These are phyloP conservation scores for Notarius lentiginosus DNA, from an alignment of 2,113 vertebrate genomes.

Conservation along the genomic window DNA sequence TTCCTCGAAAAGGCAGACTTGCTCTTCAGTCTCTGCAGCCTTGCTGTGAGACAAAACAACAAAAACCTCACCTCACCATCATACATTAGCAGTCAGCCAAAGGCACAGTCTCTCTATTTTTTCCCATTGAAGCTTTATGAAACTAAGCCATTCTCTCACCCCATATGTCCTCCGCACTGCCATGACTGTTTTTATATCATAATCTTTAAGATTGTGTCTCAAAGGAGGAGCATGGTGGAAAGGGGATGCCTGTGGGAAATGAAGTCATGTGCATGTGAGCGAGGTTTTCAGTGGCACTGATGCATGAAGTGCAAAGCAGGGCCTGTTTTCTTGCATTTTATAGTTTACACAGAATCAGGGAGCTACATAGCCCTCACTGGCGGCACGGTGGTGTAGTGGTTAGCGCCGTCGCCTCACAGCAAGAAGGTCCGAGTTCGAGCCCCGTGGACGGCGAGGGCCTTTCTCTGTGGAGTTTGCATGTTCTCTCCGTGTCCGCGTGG, in stretches of 20 bases:
- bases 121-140: constrained; percentile 25
- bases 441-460: no score
- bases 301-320: constrained; percentile 56
- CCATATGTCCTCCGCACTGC: constrained; percentile 30
- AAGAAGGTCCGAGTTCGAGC: no score
- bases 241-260: constrained; percentile 59
- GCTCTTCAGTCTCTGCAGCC: constrained; percentile 10
- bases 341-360: constrained; percentile 47
- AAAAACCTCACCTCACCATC: constrained; percentile 9
- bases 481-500: no score
- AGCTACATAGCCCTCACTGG: constrained; percentile 11
- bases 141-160: constrained; percentile 8
- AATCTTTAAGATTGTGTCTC: constrained; percentile 46
- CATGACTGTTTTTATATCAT: constrained; percentile 43
- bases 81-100: neutral
- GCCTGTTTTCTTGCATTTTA: constrained; percentile 49
- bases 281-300: constrained; percentile 50
- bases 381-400: no score
- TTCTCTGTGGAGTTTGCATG: no score
- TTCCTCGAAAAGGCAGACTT: neutral
- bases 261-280: constrained; percentile 64
- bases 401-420: no score
- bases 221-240: constrained; percentile 46
- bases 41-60: neutral
- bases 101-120: neutral